phyloP scores from a whole-genome alignment of 2,797 vertebrate genomes.

The Danio choprae region DNA sequence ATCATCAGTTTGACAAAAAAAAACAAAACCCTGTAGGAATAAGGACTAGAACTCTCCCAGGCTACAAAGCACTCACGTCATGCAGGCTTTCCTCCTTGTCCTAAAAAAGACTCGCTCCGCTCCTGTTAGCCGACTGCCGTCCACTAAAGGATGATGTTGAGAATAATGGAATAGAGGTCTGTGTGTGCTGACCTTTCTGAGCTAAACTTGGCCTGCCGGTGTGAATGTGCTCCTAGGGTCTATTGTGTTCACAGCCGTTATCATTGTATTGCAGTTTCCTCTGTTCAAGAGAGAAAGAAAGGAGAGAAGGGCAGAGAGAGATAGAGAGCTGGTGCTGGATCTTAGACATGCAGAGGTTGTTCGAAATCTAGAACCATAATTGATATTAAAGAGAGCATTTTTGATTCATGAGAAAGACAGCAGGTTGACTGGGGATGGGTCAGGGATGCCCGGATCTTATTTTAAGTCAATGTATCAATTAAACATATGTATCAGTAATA shows the following conservation, averaged over 20 bases:
- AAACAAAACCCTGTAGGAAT: neutral
- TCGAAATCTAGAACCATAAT: constrained; percentile 46
- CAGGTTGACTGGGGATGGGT: neutral
- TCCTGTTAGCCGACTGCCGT: neutral
- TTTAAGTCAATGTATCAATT: neutral
- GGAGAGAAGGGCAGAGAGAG: constrained; percentile 16
- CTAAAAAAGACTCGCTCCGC: constrained; percentile 39
- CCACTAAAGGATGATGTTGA: constrained; percentile 13
- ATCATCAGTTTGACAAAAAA: neutral
- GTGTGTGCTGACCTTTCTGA: constrained; percentile 76
- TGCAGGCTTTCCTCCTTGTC: constrained; percentile 21
- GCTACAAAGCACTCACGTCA: neutral
- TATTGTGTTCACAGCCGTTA: constrained; percentile 83
- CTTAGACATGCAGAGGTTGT: constrained; percentile 41
- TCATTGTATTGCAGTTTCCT: constrained; percentile 85
- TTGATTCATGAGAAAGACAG: neutral
- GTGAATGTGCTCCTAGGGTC: constrained; percentile 75
- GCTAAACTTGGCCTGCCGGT: constrained; percentile 82
- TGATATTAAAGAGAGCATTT: constrained; percentile 4
- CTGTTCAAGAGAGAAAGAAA: constrained; percentile 62
- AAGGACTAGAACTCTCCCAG: constrained; percentile 5
- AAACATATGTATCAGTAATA: neutral
- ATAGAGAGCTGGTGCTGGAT: constrained; percentile 45
- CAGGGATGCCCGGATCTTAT: neutral
- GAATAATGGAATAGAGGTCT: constrained; percentile 46